Evolutionary conservation across 2,888 invertebrate species (phyloP).

Genomic region (Trilocha varians): DNA sequence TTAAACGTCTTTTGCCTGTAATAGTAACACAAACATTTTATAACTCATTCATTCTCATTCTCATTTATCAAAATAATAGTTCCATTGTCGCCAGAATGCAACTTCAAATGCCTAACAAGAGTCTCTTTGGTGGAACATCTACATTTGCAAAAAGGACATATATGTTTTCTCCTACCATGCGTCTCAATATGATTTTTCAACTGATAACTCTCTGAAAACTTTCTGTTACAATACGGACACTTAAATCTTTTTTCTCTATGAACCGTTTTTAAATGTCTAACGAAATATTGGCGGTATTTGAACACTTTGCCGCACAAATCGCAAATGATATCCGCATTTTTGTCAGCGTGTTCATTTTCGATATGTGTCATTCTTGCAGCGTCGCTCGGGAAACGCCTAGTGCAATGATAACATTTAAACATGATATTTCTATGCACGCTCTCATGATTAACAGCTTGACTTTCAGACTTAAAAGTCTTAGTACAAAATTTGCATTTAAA

Average conservation of each 20-base stretch:
- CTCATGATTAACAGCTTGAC: conserved; percentile 35
- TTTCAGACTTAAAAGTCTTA: conserved; percentile 49
- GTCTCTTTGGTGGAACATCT: conserved; percentile 21
- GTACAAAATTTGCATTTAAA: conserved; percentile 53
- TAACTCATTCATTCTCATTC: not conserved
- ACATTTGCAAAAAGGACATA: conserved; percentile 20
- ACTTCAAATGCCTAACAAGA: conserved; percentile 22
- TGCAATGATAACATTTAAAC: conserved; percentile 37
- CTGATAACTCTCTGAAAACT: conserved; percentile 20
- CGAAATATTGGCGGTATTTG: conserved; percentile 50
- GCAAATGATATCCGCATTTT: conserved; percentile 30
- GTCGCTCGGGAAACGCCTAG: conserved; percentile 24
- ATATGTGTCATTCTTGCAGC: conserved; percentile 32
- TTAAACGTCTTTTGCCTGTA: too few species aligned
- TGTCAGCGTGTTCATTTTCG: conserved; percentile 28
- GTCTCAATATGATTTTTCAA: conserved; percentile 23
- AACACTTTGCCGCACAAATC: conserved; percentile 50
- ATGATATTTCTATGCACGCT: conserved; percentile 27
- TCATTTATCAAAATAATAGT: not conserved
- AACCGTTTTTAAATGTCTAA: conserved; percentile 42
- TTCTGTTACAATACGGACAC: conserved; percentile 24
- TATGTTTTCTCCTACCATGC: conserved; percentile 21
- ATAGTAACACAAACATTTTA: not conserved
- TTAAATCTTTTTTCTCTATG: conserved; percentile 27
- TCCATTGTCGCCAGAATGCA: conserved; percentile 11